Conservation (phyloP, 2,888 invertebrate genomes). For the Drosophila pseudotakahashii region DNA sequence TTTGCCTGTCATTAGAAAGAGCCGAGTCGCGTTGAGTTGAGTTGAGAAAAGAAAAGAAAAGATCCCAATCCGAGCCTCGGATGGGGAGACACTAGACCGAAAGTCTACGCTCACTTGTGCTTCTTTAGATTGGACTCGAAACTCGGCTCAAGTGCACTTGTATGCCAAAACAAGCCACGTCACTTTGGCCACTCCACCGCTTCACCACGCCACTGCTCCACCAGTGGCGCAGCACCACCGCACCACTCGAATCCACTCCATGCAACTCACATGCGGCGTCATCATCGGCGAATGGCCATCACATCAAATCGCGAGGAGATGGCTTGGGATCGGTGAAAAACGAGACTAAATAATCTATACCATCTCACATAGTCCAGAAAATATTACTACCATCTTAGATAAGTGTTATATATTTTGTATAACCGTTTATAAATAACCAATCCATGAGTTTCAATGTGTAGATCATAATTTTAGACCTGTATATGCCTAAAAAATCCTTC, state of each 20-base stretch:
- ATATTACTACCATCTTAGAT: no score
- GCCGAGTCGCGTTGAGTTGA: slow-evolving; percentile 39
- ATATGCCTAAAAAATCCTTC: no score
- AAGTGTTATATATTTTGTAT: no score
- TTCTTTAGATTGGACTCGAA: slow-evolving; percentile 79
- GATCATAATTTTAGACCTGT: no score
- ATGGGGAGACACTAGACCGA: slow-evolving; percentile 73
- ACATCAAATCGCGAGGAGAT: slow-evolving; percentile 42
- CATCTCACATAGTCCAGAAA: no score
- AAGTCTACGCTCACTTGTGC: slow-evolving; percentile 77
- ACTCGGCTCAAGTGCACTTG: slow-evolving; percentile 79
- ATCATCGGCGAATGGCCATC: slow-evolving; percentile 45
- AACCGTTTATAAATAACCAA: no score
- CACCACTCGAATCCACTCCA: slow-evolving; percentile 56
- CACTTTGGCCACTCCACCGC: slow-evolving; percentile 70
- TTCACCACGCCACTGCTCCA: slow-evolving; percentile 11
- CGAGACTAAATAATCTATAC: neutral
- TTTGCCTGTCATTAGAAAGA: slow-evolving; percentile 75
- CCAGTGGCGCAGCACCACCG: slow-evolving; percentile 35
- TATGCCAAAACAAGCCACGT: slow-evolving; percentile 78
- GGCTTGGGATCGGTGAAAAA: no score
- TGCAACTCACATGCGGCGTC: slow-evolving; percentile 48
- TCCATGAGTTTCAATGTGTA: no score
- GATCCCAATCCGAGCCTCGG: slow-evolving; percentile 62
- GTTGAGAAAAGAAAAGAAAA: slow-evolving; percentile 38